phyloP scores from a whole-genome alignment of 2,113 vertebrate species.

The Empidonax alnorum region DNA sequence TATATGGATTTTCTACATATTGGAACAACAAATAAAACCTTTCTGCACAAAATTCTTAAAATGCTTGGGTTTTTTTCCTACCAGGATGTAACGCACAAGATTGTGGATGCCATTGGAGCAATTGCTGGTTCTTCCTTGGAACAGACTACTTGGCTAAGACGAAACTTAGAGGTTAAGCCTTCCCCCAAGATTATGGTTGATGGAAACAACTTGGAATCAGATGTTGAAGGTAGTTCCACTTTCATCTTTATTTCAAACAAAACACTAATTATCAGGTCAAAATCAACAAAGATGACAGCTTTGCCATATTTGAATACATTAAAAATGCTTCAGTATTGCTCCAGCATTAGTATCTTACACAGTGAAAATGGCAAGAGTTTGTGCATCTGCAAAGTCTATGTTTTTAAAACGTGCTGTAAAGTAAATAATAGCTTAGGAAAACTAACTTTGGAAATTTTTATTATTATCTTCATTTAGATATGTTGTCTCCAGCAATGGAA shows the following conservation, averaged over 20 bases:
- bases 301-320: not conserved
- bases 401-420: not conserved
- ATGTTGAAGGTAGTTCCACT: constrained; percentile 87
- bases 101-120: constrained; percentile 94
- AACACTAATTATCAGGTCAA: not conserved
- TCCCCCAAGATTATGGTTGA: constrained; percentile 97
- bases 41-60: not conserved
- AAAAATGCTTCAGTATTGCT: not conserved
- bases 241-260: not conserved
- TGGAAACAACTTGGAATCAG: constrained; percentile 87
- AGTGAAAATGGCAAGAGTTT: not conserved
- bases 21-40: not conserved
- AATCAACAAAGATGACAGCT: not conserved
- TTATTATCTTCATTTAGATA: constrained; percentile 81
- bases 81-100: constrained; percentile 96
- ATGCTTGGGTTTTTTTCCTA: not conserved
- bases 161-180: constrained; percentile 96
- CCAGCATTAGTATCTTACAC: not conserved
- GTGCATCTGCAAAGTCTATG: not conserved
- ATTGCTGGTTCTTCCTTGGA: constrained; percentile 97
- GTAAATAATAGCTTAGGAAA: not conserved
- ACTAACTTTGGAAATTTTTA: not conserved
- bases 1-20: not conserved
- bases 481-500: constrained; percentile 94
- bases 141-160: constrained; percentile 95